Evolutionary conservation across 2,113 vertebrate genomes (phyloP).

Genomic region (Mohoua ochrocephala): DNA sequence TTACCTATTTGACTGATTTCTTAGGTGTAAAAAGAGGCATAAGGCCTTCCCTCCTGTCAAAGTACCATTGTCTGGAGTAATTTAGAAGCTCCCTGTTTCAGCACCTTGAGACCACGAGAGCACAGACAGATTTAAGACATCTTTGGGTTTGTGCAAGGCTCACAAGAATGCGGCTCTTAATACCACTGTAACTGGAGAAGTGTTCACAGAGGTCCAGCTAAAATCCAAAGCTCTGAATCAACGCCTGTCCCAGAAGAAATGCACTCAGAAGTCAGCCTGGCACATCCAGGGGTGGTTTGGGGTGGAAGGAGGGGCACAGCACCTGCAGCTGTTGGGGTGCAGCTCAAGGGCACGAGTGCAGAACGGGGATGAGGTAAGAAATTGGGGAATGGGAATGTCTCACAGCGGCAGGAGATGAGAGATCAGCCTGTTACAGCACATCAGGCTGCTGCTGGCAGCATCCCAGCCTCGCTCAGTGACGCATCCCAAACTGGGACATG

Average conservation of each 20-base stretch:
- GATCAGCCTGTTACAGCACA: not conserved
- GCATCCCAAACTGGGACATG: not conserved
- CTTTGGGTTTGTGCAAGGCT: not conserved
- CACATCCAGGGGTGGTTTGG: not conserved
- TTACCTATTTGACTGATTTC: slow-evolving; percentile 54
- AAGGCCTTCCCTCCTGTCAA: not conserved
- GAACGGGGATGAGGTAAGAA: not conserved
- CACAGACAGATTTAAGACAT: slow-evolving; percentile 11
- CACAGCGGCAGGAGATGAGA: not conserved
- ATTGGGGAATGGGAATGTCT: not conserved
- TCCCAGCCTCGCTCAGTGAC: not conserved
- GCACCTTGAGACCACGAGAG: not conserved
- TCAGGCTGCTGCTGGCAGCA: not conserved
- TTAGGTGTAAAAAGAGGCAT: slow-evolving; percentile 13
- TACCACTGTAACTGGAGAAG: not conserved
- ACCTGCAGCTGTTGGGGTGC: not conserved
- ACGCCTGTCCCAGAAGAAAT: not conserved
- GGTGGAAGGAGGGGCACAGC: not conserved
- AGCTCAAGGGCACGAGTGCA: not conserved
- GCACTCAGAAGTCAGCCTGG: not conserved
- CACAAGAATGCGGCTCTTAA: not conserved
- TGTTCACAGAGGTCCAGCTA: not conserved
- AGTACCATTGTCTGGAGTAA: not conserved
- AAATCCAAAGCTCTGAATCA: not conserved
- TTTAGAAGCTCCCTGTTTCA: not conserved